phyloP scores from a whole-genome alignment of 2,113 vertebrate genomes.

The Theristicus caerulescens region DNA sequence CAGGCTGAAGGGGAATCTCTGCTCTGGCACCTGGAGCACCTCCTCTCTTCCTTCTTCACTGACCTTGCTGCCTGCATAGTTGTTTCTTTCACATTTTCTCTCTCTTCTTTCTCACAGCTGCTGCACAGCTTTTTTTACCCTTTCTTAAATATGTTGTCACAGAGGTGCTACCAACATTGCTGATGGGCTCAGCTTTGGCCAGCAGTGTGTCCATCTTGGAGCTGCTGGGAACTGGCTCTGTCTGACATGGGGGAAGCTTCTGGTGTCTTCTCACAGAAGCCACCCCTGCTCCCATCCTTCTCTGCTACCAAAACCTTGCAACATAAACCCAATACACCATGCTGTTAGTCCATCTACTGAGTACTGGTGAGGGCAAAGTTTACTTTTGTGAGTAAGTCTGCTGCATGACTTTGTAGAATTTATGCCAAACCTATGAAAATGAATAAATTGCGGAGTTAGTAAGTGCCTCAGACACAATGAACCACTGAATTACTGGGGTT shows the following conservation, averaged over 20 bases:
- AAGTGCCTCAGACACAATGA: background rate
- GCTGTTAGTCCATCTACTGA: background rate
- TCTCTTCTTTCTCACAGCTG: background rate
- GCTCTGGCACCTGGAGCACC: background rate
- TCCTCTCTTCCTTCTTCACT: background rate
- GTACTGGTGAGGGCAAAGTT: background rate
- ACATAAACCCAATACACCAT: background rate
- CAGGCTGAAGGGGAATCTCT: background rate
- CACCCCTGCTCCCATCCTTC: background rate
- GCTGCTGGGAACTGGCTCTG: background rate
- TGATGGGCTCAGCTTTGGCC: background rate
- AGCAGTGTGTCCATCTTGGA: background rate
- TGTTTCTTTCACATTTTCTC: background rate
- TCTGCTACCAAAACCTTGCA: background rate
- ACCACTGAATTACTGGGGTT: background rate
- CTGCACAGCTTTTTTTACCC: background rate
- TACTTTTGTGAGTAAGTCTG: background rate
- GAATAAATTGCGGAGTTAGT: background rate
- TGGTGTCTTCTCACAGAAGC: background rate
- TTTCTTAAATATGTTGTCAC: background rate
- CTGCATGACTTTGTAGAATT: background rate
- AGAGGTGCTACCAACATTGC: accelerated
- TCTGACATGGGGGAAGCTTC: background rate
- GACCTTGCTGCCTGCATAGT: background rate
- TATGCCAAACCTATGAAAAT: background rate